Base-by-base conservation (phyloP, 2,888 invertebrate genomes). In the Catotricha subobsoleta region DNA sequence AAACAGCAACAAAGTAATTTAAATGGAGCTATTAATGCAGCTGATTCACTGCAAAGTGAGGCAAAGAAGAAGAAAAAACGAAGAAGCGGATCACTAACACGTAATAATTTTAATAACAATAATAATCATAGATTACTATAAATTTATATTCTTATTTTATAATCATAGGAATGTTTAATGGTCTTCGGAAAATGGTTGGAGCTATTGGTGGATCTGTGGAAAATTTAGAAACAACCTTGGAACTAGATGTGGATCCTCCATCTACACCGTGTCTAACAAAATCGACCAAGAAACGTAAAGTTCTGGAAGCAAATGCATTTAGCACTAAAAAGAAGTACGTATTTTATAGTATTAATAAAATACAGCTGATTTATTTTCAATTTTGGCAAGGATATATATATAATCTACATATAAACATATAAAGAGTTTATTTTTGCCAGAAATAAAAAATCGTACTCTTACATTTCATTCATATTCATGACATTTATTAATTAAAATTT, bases 81-180 rank as follows among this genome's bases (percentile, higher is more conserved):
- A 54, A 69, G 83, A 51, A 84, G 87, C 69, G 86, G 86, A 50
- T 87, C 87, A 50, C 67, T 87, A 48, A 86, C 84, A 63, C 72
- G 87, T 83, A 69, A 69, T 68, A 58, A 39, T 35, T 19, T 4
- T 28, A 19, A 19, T 16, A 34, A 41, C 37, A 33, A 41, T 42
- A 36, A 44, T 46, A 45, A 42, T n/a, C 4, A 29, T 29, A 5
- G n/a, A 29, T 7, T 4, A 7, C 30, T 44, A 27, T 49, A 46
- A 38, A 29, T 45, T 43, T 38, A 20, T 47, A 42, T 39, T 40
- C 44, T 50, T 48, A 45, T 45, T 52, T 52, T n/a, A n/a, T 16
- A 15, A 16, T 15, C 4, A 30, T 51, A 80, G 81, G 81, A 53
- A 76, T 83, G 68, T 68, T 83, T 44, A 79, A 69, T 56, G 83